Base-by-base conservation (phyloP, 2,113 vertebrate genomes). In the Gopherus evgoodei region DNA sequence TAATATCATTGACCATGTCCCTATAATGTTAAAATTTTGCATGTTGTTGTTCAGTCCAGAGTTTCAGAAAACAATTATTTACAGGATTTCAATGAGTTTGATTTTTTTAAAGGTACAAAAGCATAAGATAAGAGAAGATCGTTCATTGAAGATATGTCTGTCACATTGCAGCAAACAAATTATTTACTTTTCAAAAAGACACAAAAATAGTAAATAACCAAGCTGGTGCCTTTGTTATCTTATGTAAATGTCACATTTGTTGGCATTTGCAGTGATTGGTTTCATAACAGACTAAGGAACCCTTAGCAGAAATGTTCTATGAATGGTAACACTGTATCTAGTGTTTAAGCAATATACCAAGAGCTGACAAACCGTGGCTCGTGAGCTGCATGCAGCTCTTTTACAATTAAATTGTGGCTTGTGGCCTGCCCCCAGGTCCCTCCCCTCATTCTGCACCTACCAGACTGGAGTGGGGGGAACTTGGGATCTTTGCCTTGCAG, bases 11-110 rank as follows among this genome's bases (percentile, higher is more conserved):
- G 17, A 8, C 3, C 2, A 44, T 88, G 88, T 93, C 8, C 31
- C 53, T 62, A 80, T 3, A n/a, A 81, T 13, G 35, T 88, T 42
- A 19, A 29, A 89, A 24, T 84, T 89, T 81, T 90, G n/a, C 3
- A 38, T 0, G 0, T 13, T 13, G 79, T 53, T 22, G 27, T 5
- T 69, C 47, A 87, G 27, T 1, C 42, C 0, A 0, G 1, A 1
- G 27, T 21, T 56, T 29, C 35, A 62, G 38, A 47, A 35, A 10
- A 5, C 7, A 82, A 92, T 53, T 57, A 4, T 2, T 38, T 1
- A 47, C 6, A 90, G 78, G 53, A 81, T 76, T 92, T 94, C 0
- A 12, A 5, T 35, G 56, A 78, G 65, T 11, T 85, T 82, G 5
- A 0, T 31, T 3, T 88, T 87, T 42, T 27, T 76, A 14, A 44